A percentile compares a stretch with the other conserved stretches of the same genome.
Conservation (phyloP, 1,140 invertebrate genomes). For the Chironomus tepperi region DNA sequence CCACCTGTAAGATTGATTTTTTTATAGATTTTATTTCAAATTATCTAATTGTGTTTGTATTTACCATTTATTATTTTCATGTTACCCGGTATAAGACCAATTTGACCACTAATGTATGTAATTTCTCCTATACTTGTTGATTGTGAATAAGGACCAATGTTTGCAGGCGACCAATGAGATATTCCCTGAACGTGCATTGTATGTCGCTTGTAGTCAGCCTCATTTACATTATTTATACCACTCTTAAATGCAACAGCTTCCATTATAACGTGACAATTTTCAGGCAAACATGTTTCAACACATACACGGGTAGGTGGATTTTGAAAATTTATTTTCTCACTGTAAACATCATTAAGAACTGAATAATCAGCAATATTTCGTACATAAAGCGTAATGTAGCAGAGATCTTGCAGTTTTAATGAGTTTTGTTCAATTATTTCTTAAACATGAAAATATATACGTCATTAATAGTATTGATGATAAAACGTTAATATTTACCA, state of each 20-base stretch:
- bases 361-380: constrained; percentile 70
- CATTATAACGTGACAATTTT: constrained; percentile 62
- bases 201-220: constrained; percentile 30
- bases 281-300: constrained; percentile 67
- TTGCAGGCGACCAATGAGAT: constrained; percentile 92
- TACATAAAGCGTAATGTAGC: constrained; percentile 73
- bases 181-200: constrained; percentile 91
- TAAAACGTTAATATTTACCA: no score
- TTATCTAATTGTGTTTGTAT: no score
- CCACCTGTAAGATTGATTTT: constrained; percentile 40
- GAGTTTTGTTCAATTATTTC: neutral
- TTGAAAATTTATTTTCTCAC: constrained; percentile 59
- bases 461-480: no score
- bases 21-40: no score
- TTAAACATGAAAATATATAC: neutral
- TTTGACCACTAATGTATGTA: constrained; percentile 84
- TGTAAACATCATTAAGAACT: constrained; percentile 68
- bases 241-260: constrained; percentile 63
- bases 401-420: constrained; percentile 52
- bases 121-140: constrained; percentile 73
- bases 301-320: constrained; percentile 86
- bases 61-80: constrained; percentile 54
- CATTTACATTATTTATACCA: constrained; percentile 9
- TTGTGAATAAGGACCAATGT: constrained; percentile 94
- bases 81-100: constrained; percentile 77